Conservation (phyloP, 2,797 vertebrate species). For the Eurystomus glaucurus region DNA sequence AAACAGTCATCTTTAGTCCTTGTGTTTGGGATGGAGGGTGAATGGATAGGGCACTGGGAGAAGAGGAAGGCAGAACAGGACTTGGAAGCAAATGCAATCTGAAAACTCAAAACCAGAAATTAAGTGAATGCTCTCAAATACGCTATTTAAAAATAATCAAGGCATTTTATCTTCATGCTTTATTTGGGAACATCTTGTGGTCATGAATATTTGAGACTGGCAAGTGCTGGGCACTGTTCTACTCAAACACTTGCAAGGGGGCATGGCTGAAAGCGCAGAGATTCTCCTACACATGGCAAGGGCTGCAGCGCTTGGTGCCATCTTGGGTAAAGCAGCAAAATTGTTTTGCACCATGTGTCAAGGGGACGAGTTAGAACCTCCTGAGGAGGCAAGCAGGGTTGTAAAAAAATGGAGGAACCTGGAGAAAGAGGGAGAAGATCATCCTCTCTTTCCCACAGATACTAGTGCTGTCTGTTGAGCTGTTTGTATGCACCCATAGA, state of each 20-base stretch:
- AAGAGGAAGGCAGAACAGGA: neutral
- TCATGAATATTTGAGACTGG: neutral
- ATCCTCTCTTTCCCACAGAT: neutral
- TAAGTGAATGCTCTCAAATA: neutral
- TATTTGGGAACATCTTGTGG: neutral
- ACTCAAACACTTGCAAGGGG: neutral
- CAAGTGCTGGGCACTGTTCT: neutral
- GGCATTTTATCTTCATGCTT: neutral
- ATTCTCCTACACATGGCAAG: neutral
- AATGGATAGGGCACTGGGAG: neutral
- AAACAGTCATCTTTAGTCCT: neutral
- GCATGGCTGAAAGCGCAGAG: accelerated
- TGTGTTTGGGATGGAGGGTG: neutral
- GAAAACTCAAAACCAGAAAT: neutral
- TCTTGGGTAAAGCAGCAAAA: neutral
- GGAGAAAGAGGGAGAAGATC: neutral
- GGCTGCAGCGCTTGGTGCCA: neutral
- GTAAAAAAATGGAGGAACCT: neutral
- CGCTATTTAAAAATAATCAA: neutral
- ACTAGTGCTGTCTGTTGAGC: neutral
- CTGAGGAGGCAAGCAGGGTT: neutral
- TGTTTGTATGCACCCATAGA: neutral
- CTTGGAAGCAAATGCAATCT: neutral
- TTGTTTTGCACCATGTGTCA: neutral
- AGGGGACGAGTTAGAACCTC: neutral